Base-by-base conservation (phyloP, 1,140 invertebrate species). In the Grapholita molesta region DNA sequence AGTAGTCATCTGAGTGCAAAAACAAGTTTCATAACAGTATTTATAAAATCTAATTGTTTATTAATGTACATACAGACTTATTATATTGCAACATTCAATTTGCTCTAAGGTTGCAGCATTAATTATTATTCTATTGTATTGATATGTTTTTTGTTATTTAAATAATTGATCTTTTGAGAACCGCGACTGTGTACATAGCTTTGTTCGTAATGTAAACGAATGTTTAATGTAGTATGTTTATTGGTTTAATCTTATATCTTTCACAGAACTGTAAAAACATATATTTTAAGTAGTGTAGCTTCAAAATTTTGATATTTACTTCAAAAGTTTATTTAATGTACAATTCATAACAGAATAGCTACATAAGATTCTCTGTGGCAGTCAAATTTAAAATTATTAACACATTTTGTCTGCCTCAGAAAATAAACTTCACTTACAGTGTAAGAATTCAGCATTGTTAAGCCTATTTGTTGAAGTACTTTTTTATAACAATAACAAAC, bases 1-100 rank as follows among this genome's bases (percentile, higher is more conserved):
- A 28, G 55, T 15, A n/a, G 25, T 8, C 55, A 61, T 18, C 25
- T 25, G 55, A 9, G n/a, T 21, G 55, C 28, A 61, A 61, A n/a
- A 61, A 61, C 55, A 61, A 61, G 55, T 61, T 61, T 61, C 55
- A 25, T 61, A 61, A 61, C 55, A 6, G 24, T 12, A 28, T 28
- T 61, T 28, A 61, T 21, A 11, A 32, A 61, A 61, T 61, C 2
- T 15, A 8, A 15, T 28, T 30, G 24, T 30, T 24, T 57, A 24
- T 57, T 61, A 61, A 28, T 61, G 21, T 9, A 5, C 15, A 11
- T 32, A 5, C 55, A 12, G n/a, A 15, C 55, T 3, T 61, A 12
- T 15, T 7, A 21, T 21, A 21, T 21, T n/a, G 2, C n/a, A 48
- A 21, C 7, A 7, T 38, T 38, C 1, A 21, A 21, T 6, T 48